Conservation (phyloP, 2,888 invertebrate species). For the Trissonchulus sp. region DNA sequence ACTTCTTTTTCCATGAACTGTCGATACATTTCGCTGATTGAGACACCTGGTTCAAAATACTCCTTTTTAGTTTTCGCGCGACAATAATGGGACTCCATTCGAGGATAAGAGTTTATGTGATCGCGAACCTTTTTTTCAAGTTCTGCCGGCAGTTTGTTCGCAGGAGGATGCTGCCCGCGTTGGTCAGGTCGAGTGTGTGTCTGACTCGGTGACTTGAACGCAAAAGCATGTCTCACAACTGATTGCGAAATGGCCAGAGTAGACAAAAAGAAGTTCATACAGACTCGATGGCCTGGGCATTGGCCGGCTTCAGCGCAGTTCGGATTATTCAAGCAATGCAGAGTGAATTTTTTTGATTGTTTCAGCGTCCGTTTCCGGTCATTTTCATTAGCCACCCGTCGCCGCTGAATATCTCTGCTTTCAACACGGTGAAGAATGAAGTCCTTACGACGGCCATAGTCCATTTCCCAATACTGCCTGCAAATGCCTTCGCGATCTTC, state of each 20-base stretch:
- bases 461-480: conserved; percentile 10
- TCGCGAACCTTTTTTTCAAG: background rate
- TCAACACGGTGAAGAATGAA: conserved; percentile 14
- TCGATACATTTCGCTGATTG: conserved; percentile 26
- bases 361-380: background rate
- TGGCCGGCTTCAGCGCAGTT: background rate
- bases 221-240: background rate
- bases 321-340: background rate
- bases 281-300: background rate
- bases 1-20: conserved; percentile 22
- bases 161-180: conserved; percentile 12
- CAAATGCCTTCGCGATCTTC: background rate
- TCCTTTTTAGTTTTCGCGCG: background rate
- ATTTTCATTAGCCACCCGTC: background rate
- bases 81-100: conserved; percentile 25
- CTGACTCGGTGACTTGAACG: background rate
- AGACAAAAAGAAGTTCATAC: background rate
- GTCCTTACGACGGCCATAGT: conserved; percentile 2
- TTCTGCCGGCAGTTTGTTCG: conserved; percentile 16
- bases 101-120: conserved; percentile 30
- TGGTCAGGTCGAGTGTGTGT: background rate
- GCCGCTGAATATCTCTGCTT: conserved; percentile 4
- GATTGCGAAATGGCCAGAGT: conserved; percentile 7
- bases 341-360: too few relatives aligned
- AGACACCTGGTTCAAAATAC: conserved; percentile 20